A percentile compares a stretch with the other conserved stretches of the same genome.
Conservation (phyloP, 2,113 vertebrate genomes). For the Tachycineta bicolor region DNA sequence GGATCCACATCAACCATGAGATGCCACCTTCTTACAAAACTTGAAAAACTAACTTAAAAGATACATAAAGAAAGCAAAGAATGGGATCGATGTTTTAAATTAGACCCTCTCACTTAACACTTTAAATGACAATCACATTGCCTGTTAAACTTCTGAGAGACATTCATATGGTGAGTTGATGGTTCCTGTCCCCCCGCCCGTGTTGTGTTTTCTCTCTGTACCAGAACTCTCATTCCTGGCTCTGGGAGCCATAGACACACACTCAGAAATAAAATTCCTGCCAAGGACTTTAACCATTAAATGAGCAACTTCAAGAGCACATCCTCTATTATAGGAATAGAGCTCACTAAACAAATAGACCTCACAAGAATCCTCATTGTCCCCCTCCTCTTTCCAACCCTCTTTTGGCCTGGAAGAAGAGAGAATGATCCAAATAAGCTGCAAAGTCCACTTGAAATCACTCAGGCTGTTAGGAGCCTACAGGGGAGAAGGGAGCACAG, state of each 20-base stretch:
- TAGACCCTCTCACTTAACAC: neutral
- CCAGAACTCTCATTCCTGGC: neutral
- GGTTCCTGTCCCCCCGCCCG: fast-evolving
- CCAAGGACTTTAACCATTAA: neutral
- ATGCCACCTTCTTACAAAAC: neutral
- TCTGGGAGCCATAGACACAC: neutral
- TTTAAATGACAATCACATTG: neutral
- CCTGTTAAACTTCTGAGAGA: neutral
- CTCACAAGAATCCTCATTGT: neutral
- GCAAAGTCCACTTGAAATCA: neutral
- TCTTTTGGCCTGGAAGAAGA: neutral
- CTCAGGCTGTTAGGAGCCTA: neutral
- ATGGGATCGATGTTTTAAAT: neutral
- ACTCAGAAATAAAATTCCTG: neutral
- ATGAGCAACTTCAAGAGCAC: neutral
- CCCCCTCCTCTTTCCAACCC: neutral
- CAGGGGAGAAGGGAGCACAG: neutral
- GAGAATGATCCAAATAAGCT: neutral
- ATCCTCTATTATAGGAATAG: neutral
- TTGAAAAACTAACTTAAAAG: neutral
- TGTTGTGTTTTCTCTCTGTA: neutral
- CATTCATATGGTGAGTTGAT: neutral
- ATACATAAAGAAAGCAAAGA: neutral
- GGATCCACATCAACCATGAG: neutral
- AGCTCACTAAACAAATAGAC: neutral